Percentiles rank a stretch among this genome's conserved stretches.
Evolutionary conservation across 2,113 vertebrate species (phyloP).

Genomic region (Australoheros scitulus): DNA sequence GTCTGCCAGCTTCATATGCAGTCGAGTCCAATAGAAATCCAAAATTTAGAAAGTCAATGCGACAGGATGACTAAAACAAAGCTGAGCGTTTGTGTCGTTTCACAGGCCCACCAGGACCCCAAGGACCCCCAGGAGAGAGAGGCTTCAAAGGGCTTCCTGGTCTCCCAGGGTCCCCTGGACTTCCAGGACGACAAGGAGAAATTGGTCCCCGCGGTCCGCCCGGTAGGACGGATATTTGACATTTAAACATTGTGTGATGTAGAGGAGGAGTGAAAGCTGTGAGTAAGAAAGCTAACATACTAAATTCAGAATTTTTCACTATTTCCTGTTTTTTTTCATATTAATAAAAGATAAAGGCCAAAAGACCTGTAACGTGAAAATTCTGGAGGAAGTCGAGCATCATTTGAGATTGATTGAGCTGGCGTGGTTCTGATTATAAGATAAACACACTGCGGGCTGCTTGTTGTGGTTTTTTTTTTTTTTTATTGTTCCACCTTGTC

Average conservation of each 20-base stretch:
- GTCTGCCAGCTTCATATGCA: not conserved
- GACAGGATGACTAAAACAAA: not conserved
- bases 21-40: not conserved
- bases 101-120: conserved; percentile 81
- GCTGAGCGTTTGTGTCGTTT: not conserved
- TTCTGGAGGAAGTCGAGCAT: not conserved
- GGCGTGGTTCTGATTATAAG: not conserved
- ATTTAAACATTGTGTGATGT: not conserved
- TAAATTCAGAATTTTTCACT: not conserved
- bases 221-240: conserved; percentile 68
- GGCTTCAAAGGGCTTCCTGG: conserved; percentile 82
- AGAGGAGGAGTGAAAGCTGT: not conserved
- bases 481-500: not conserved
- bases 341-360: too few species aligned
- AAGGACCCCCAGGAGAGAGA: conserved; percentile 80
- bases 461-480: not conserved
- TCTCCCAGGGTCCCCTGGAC: conserved; percentile 79
- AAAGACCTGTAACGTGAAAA: not conserved
- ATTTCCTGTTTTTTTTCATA: too few species aligned
- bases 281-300: not conserved
- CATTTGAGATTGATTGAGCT: not conserved
- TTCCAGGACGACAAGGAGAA: conserved; percentile 78
- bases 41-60: not conserved
- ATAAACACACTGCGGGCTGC: not conserved
- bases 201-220: conserved; percentile 79